Evolutionary conservation across 1,140 invertebrate species (phyloP), one percentile per base, ranked within the genome.

Genomic region (Dufourea novaeangliae): DNA sequence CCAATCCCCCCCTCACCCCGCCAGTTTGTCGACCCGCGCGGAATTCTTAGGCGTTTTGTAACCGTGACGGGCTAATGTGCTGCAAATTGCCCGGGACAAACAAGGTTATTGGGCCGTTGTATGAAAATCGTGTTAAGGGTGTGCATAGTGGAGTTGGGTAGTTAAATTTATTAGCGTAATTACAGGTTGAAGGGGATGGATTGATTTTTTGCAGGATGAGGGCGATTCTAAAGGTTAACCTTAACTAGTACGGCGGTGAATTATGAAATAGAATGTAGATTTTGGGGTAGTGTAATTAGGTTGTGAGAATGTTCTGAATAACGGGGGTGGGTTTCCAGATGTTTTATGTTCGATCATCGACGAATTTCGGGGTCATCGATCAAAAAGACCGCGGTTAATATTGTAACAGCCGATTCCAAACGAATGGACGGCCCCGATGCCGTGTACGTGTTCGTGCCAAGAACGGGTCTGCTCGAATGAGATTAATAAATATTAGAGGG

Each of bases 401-500:
- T 78, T 62, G 27, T 44, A 59, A 3, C 22, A 29, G 27, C 27
- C 27, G 70, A 75, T 82, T 44, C 39, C 68, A 29, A 34, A 66
- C 14, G 56, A 52, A 54, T 62, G 69, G 17, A 27, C 32, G 22
- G n/a, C n/a, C 0, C 41, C 52, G 32, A 66, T 17, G 20, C 50
- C 39, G 7, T n/a, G 34, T 52, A 50, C 46, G 11, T 32, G 29
- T 34, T 52, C 20, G 46, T 73, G 57, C 37, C 44, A 46, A 52
- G 64, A 69, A 46, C 61, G 63, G n/a, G 78, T 80, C 83, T 73
- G 56, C 56, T 29, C 52, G 34, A 64, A 84, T 69, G 78, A 84
- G 78, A 84, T 84, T 84, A 84, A 84, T 84, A 84, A 84, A 84
- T 84, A 84, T 84, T 84, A 78, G 68, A 84, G 72, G 54, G 32